phyloP scores from a whole-genome alignment of 2,888 invertebrate species.

The Copidosoma aretas region DNA sequence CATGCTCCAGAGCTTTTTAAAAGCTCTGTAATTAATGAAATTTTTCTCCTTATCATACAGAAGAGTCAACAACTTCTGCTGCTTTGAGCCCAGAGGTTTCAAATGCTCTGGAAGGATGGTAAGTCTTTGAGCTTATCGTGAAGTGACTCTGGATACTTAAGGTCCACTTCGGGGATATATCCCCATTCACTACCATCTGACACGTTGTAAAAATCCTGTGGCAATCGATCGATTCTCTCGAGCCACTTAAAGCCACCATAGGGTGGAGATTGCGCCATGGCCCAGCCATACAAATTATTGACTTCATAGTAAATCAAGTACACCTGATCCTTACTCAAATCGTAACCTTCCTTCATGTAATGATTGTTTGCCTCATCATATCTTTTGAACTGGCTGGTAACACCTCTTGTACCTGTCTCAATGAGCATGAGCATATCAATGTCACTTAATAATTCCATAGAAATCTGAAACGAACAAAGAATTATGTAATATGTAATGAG shows the following conservation, averaged over 20 bases:
- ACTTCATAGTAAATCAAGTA: conserved; percentile 54
- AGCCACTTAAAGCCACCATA: too few relatives aligned
- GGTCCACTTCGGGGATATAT: conserved; percentile 49
- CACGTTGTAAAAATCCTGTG: neutral
- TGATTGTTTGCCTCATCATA: conserved; percentile 26
- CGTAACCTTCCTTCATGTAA: conserved; percentile 25
- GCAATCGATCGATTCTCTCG: too few relatives aligned
- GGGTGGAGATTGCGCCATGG: too few relatives aligned
- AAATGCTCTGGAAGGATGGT: too few relatives aligned
- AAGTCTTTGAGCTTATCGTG: too few relatives aligned
- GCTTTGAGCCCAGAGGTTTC: neutral
- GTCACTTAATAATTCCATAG: conserved; percentile 26
- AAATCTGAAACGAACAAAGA: too few relatives aligned
- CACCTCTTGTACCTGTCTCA: neutral
- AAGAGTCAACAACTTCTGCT: too few relatives aligned
- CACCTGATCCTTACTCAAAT: conserved; percentile 31
- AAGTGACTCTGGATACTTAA: conserved; percentile 1
- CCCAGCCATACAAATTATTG: conserved; percentile 56
- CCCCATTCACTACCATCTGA: neutral
- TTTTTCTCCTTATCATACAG: conserved; percentile 40
- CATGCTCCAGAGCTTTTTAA: conserved; percentile 48
- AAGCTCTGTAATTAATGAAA: conserved; percentile 49
- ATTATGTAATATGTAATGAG: too few relatives aligned
- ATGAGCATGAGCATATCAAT: neutral
- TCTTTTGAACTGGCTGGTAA: neutral